Evolutionary conservation across 2,797 vertebrate genomes (phyloP).

Genomic region (Scleropages formosus): DNA sequence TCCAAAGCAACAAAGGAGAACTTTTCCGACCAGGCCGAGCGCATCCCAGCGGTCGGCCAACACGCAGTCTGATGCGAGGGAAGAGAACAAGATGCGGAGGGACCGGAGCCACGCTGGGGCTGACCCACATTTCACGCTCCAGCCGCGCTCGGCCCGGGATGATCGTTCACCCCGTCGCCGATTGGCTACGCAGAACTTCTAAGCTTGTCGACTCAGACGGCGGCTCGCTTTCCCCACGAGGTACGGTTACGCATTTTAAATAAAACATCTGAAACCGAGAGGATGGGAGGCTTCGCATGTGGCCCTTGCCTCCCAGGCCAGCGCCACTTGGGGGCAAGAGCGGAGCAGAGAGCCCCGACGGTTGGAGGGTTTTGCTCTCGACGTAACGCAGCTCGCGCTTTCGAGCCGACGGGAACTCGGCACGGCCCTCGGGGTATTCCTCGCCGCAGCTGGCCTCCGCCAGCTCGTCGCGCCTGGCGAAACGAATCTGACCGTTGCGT

Average conservation of each 20-base stretch:
- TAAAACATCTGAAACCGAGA: constrained; percentile 67
- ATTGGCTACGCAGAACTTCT: constrained; percentile 38
- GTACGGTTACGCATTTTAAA: constrained; percentile 71
- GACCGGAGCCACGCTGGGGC: constrained; percentile 29
- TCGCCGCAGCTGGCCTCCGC: not conserved
- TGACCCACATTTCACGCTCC: constrained; percentile 51
- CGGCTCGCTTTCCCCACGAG: constrained; percentile 58
- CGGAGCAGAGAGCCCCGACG: not conserved
- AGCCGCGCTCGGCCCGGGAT: constrained; percentile 43
- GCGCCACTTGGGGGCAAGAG: too few relatives aligned
- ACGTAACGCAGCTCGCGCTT: not conserved
- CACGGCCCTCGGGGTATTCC: not conserved
- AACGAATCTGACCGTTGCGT: too few relatives aligned
- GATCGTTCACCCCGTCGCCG: constrained; percentile 39
- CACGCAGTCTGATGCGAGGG: constrained; percentile 11
- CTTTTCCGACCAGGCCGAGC: constrained; percentile 26
- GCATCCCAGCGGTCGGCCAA: not conserved
- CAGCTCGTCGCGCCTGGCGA: not conserved
- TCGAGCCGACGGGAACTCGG: not conserved
- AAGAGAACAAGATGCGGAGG: constrained; percentile 35
- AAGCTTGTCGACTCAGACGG: constrained; percentile 44
- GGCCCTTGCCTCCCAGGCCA: not conserved
- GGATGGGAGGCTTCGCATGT: constrained; percentile 46
- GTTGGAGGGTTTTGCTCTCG: not conserved
- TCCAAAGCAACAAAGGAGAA: not conserved